Evolutionary conservation across 2,113 vertebrate species (phyloP), one percentile per base, ranked within the genome.

Genomic region (Embiotoca jacksoni): DNA sequence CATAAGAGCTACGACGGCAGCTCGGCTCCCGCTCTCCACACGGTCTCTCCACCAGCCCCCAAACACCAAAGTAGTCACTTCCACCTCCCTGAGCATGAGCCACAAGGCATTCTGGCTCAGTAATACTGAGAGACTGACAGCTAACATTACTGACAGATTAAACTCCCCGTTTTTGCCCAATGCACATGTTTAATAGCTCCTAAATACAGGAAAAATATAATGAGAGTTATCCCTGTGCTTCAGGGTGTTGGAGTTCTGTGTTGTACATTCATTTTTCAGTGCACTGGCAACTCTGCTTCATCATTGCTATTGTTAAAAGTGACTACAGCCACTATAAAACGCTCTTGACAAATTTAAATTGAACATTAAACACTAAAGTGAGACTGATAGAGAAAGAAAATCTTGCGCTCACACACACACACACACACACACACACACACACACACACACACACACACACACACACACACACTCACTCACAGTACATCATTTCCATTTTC

Each of bases 61-160:
- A 62, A 67, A 75, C 36, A 53, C 60, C 10, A 61, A 66, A 75
- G 66, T 6, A 63, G 41, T 78, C 73, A 68, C 15, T 56, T 66
- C 50, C 61, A 75, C 47, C 57, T 80, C 72, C 49, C 41, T 2
- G 31, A 75, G 68, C 32, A 68, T 52, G 50, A 78, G 35, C 56
- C 78, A 78, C 11, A 9, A 67, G 69, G 47, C 76, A 30, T 5
- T 2, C 35, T 31, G 67, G 62, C 59, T 72, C 47, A 37, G 36
- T 5, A 46, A 54, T 55, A 23, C 63, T 30, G 36, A 52, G 59
- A 56, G 77, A 86, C 37, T 81, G 85, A 87, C 73, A 74, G 68
- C 31, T 46, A 55, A 64, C 58, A 37, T 39, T 37, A 81, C 23
- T 54, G 72, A 74, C 57, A 60, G 44, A 63, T 13, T 57, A 14